Evolutionary conservation across 92 coral and sea anemone genomes (phyloP), one percentile per base, ranked within the genome.

Genomic region (Phymanthus crucifer): DNA sequence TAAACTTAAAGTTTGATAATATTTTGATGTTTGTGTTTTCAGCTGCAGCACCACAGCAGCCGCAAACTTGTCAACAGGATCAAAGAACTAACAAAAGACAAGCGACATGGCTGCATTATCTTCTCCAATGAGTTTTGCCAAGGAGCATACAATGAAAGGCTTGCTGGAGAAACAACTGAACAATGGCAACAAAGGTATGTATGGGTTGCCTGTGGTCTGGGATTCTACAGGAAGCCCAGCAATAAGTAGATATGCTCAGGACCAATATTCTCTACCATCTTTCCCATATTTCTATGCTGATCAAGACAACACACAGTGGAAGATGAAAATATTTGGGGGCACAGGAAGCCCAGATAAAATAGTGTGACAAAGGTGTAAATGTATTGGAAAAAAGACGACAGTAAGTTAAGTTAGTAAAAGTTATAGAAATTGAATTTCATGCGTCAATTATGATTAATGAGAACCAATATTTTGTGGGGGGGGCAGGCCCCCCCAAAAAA

Each of bases 101-200:
- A 58, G 40, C 77, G 98, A 40, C 93, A 93, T 31, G 89, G 91
- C 78, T 91, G 98, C 43, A 72, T 84, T 57, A 57, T 86, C 66
- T 93, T 91, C 82, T 88, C 93, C 54, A 93, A 93, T 88, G 98
- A 93, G 87, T 93, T 93, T 73, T 91, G 95, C 66, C 71, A 86
- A 71, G 93, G 91, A 33, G 94, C 94, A 24, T 91, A 93, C 71
- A 73, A 65, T 23, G 80, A 79, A 29, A 76, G 96, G 81, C 77
- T 83, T 21, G 86, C 94, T 32, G 89, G 98, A 33, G 98, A 93
- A 83, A 45, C 89, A 32, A 64, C 83, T 48, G 87, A 91, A 76
- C 57, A 57, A 27, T 93, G 98, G 98, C 91, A 88, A 29, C 86
- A 86, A 80, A 93, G 98, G 98, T 93, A 27, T 32, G 61, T 40